Evolutionary conservation across 2,888 invertebrate species (phyloP), one percentile per base, ranked within the genome.

Genomic region (Amphipoea lucens): DNA sequence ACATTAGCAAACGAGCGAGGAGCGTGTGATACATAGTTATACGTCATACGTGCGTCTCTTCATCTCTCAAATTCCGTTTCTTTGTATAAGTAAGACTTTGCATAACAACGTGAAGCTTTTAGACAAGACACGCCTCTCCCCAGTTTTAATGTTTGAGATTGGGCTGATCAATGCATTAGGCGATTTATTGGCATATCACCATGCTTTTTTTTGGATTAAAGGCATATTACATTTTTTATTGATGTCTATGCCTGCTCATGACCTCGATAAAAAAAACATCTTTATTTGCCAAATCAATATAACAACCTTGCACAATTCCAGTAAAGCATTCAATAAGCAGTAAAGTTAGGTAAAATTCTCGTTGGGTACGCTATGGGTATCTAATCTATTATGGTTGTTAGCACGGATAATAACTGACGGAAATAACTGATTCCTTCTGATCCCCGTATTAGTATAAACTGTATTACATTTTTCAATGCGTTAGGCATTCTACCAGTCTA

Each of bases 31-130:
- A 51, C 48, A 14, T 40, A 14, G 42, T 67, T 75, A 73, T 66
- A 67, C 12, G 48, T 77, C 68, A 87, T 91, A 90, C 29, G 45
- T 69, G 48, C 84, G 89, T 83, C 84, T 87, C 87, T 88, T 90
- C 89, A 91, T 90, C 89, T 88, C 86, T 85, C 74, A 90, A 90
- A 92, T 90, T 92, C 91, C 84, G 90, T 93, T 94, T 94, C 94
- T 94, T 93, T 91, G 92, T 93, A 88, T 81, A 90, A 88, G 90
- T 79, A 90, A 88, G 90, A 92, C 92, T 94, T 93, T 90, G 90
- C 90, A 91, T 92, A 93, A 94, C 92, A 91, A 91, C 93, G 89
- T 90, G 94, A 96, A 95, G 95, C 95, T 96, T 95, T 95, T 94
- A 96, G 94, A 93, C 93, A 90, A 90, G 93, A 94, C 94, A 94